phyloP scores from a whole-genome alignment of 1,140 invertebrate species.

The Charaxes varanes region DNA sequence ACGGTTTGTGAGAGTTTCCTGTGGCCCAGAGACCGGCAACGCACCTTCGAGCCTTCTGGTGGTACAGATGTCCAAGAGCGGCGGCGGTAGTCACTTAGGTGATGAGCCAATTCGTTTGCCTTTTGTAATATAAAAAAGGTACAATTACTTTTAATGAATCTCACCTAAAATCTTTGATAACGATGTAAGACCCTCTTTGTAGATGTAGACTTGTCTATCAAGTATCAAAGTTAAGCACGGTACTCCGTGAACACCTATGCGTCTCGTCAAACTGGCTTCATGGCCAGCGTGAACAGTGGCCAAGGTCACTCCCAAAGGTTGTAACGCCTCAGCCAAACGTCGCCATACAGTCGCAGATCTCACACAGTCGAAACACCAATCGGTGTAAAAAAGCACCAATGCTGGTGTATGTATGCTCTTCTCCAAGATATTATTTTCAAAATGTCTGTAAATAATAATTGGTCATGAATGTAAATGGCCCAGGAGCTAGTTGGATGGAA shows the following conservation, averaged over 20 bases:
- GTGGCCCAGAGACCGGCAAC: too few relatives aligned
- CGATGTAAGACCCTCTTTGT: conserved; percentile 85
- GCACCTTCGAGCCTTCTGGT: too few relatives aligned
- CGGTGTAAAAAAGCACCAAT: conserved; percentile 91
- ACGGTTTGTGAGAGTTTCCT: too few relatives aligned
- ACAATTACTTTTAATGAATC: too few relatives aligned
- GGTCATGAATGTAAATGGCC: too few relatives aligned
- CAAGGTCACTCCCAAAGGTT: conserved; percentile 82
- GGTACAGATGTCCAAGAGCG: too few relatives aligned
- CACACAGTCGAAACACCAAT: conserved; percentile 94
- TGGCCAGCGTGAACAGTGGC: conserved; percentile 90
- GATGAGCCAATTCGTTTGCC: too few relatives aligned
- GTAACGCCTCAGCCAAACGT: conserved; percentile 87
- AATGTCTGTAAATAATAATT: conserved; percentile 81
- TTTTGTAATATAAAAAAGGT: too few relatives aligned
- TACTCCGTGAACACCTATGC: conserved; percentile 85
- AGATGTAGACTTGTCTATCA: conserved; percentile 86
- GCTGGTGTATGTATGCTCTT: conserved; percentile 87
- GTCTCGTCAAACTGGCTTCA: conserved; percentile 83
- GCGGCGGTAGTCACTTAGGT: too few relatives aligned
- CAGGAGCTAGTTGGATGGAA: too few relatives aligned
- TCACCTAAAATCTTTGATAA: conserved; percentile 85
- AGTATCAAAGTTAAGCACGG: conserved; percentile 89
- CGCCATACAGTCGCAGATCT: conserved; percentile 88
- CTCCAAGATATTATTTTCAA: conserved; percentile 89